Base-by-base conservation (phyloP, 2,113 vertebrate species). In the Psilopsiagon aurifrons region DNA sequence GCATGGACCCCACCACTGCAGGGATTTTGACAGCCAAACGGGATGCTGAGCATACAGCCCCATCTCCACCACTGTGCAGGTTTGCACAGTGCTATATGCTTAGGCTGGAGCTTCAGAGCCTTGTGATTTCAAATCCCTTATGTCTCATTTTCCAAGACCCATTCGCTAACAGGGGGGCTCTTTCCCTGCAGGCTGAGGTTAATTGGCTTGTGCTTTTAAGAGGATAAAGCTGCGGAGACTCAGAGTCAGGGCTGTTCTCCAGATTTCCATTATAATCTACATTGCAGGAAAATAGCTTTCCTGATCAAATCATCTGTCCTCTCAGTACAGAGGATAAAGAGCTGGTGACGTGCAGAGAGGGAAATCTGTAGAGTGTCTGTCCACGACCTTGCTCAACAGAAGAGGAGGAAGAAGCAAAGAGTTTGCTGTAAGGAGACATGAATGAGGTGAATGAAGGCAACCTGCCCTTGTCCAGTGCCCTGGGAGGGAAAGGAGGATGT, bases 201-300 rank as follows among this genome's bases (percentile, higher is more conserved):
- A 97, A 96, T 97, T 96, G 95, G 91, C 94, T 96, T 97, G 95
- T 95, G 95, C 95, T 97, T 97, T 96, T 96, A 95, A 96, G 96
- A 97, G 95, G 96, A 97, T 97, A 96, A 97, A 94, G 85, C 93
- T 94, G 92, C 19, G 0, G 90, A 94, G 94, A 51, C 82, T 95
- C 22, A 0, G 83, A 95, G 92, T 88, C 96, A 95, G 88, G 95
- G 89, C 91, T 94, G 90, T 76, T 93, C 96, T 97, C 95, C 88
- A 96, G 91, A 97, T 95, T 97, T 96, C 86, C 94, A 96, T 94
- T 91, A 95, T 97, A 95, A 97, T 97, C 95, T 95, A 91, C 94
- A 89, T 94, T 91, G 80, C 93, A 37, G 93, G 90, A 95, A 96
- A 97, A 97, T 92, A 97, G 95, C 93, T 95, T 96, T 93, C 96